Base-by-base conservation (phyloP, 2,113 vertebrate genomes). In the Patagioenas fasciata region DNA sequence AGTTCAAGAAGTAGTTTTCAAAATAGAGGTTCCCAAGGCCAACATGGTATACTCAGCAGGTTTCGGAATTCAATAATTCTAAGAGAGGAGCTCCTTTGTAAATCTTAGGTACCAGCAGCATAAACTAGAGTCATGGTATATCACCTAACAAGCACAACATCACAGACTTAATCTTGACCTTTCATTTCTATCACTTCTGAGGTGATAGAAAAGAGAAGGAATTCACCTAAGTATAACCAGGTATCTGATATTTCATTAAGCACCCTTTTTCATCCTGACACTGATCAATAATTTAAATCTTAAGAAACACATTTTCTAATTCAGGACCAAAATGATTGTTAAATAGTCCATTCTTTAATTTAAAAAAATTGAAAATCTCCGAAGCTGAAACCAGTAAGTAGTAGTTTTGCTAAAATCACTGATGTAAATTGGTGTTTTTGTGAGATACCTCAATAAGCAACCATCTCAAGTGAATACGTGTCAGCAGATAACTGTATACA, bases 1-100 rank as follows among this genome's bases (percentile, higher is more conserved):
- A 78, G 64, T 80, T 88, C 36, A 70, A 62, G 66, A 17, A 86
- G 36, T 66, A 80, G 20, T 88, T 93, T 95, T 95, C 72, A 79
- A 92, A 89, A 84, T 53, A 91, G 48, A 48, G 66, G 34, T 57
- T 92, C 89, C 65, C 57, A 89, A 78, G 65, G 69, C 62, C 50
- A 90, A 51, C 8, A 25, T 4, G 13, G 15, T 28, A 54, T 64
- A 50, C 79, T 86, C 72, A 79, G 67, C 21, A 69, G 60, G 53
- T 70, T 23, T 78, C 23, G 11, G 23, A 88, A 83, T 23, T 38
- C 23, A 84, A 66, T 32, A 74, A 31, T 67, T 86, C 48, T 84
- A 65, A 51, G 47, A 74, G 20, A 61, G 13, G 47, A 57, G 40
- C 29, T 51, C 12, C 40, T 71, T 32, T 80, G 58, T 26, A 86